Conservation (phyloP, 2,113 vertebrate species). For the Synodontis membranacea region DNA sequence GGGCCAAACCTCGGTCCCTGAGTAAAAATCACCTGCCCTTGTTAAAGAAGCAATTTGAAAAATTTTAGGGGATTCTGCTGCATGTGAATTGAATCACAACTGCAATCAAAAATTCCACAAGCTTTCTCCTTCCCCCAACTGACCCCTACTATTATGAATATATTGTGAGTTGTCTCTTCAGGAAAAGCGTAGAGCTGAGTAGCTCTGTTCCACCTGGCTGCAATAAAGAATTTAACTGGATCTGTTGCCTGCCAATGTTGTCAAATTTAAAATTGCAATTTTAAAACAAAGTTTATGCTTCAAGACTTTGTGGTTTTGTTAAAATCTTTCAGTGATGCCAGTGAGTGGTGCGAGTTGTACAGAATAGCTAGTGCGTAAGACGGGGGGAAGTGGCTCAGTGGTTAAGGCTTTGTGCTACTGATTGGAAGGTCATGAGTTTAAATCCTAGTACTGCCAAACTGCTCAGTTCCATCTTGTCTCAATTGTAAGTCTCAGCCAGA, state of each 20-base stretch:
- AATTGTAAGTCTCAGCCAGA: background rate
- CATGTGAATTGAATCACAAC: background rate
- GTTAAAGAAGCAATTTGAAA: background rate
- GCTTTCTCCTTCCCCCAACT: background rate
- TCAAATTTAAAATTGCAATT: background rate
- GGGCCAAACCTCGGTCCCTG: too few species aligned
- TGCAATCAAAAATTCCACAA: background rate
- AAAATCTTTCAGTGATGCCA: background rate
- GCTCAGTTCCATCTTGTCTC: background rate
- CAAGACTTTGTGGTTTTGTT: background rate
- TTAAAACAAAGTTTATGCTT: background rate
- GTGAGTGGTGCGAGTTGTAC: background rate
- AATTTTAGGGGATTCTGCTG: background rate
- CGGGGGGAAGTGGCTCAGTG: background rate
- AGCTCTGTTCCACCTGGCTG: background rate
- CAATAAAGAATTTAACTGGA: background rate
- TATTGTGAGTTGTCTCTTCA: background rate
- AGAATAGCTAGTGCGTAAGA: background rate
- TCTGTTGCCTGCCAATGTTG: background rate
- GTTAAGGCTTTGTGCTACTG: background rate
- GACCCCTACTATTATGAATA: background rate
- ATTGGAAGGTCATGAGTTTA: background rate
- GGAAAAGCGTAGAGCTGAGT: background rate
- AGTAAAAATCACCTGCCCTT: background rate
- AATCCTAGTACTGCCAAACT: background rate